Evolutionary conservation across 2,888 invertebrate genomes (phyloP), one percentile per base, ranked within the genome.

Genomic region (Nematopogon swammerdamellus): DNA sequence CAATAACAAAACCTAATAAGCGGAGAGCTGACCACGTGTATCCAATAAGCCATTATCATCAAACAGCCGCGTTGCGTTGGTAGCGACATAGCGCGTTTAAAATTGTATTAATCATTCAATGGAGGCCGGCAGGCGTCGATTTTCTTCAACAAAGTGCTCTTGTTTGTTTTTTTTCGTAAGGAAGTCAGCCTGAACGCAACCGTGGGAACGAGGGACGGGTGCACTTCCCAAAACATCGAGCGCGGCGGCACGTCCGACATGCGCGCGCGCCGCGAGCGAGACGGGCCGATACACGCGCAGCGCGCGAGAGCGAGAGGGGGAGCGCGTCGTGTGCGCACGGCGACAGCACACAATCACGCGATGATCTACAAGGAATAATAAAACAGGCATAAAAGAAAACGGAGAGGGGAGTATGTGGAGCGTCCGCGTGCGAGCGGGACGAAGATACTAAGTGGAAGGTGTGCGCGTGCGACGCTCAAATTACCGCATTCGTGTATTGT

Each of bases 141-240:
- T 76, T 77, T 75, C 77, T 76, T 74, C 70, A 77, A 76, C 77
- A 77, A 72, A 75, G 77, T 73, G 74, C 71, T 77, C 77, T 77
- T 79, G 75, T 79, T 79, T 77, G 72, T 76, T 79, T 79, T 76
- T n/a, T 77, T 79, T 77, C 75, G 70, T 76, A 75, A 77, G 79
- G 79, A 79, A 77, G 77, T 76, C 74, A 70, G 67, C 68, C 70
- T 25, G 74, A 75, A 74, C 76, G 75, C 73, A 72, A 80, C 77
- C 80, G 80, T 80, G 80, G 80, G 80, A 80, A 80, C 75, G 72
- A 51, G 72, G 71, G 72, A 72, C 80, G 76, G 80, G 79, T 79
- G 80, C 80, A 77, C 80, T 80, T 80, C 80, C 80, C 80, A 80
- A 80, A 80, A 80, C 80, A 79, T 76, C 77, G 74, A 70, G 76